Evolutionary conservation across 2,888 invertebrate genomes (phyloP).

Genomic region (Drosophila neotestacea): DNA sequence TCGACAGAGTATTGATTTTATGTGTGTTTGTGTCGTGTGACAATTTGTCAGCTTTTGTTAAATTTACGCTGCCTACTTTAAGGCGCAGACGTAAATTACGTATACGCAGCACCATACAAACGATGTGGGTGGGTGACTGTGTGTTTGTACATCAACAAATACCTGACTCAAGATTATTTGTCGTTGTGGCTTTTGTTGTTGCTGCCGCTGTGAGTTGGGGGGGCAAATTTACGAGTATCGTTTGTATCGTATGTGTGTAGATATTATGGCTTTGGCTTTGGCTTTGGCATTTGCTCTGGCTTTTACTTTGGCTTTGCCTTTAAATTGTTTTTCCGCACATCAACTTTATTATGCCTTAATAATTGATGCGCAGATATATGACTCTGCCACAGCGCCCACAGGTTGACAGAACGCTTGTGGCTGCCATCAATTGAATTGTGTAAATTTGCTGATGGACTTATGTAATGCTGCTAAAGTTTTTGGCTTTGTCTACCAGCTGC

Average conservation of each 20-base stretch:
- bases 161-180: constrained; percentile 62
- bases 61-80: constrained; percentile 59
- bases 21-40: constrained; percentile 38
- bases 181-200: constrained; percentile 28
- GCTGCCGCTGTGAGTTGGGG: not conserved
- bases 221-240: constrained; percentile 21
- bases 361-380: constrained; percentile 50
- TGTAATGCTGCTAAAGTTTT: constrained; percentile 39
- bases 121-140: constrained; percentile 13
- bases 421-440: constrained; percentile 44
- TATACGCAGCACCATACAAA: constrained; percentile 36
- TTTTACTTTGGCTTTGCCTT: constrained; percentile 8
- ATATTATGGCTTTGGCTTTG: constrained; percentile 15
- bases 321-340: constrained; percentile 60
- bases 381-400: constrained; percentile 1
- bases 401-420: constrained; percentile 16
- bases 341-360: constrained; percentile 62
- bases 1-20: constrained; percentile 50
- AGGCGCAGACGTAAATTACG: constrained; percentile 53
- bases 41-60: constrained; percentile 64
- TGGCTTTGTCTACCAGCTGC: constrained; percentile 7
- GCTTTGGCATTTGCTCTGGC: constrained; percentile 1
- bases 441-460: constrained; percentile 60
- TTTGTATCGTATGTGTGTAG: constrained; percentile 7
- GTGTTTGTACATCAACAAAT: constrained; percentile 46